Percentiles rank a stretch among this genome's conserved stretches.
These are phyloP conservation scores for Macquaria australasica DNA, from an alignment of 2,113 vertebrate species.

Conservation along the genomic window DNA sequence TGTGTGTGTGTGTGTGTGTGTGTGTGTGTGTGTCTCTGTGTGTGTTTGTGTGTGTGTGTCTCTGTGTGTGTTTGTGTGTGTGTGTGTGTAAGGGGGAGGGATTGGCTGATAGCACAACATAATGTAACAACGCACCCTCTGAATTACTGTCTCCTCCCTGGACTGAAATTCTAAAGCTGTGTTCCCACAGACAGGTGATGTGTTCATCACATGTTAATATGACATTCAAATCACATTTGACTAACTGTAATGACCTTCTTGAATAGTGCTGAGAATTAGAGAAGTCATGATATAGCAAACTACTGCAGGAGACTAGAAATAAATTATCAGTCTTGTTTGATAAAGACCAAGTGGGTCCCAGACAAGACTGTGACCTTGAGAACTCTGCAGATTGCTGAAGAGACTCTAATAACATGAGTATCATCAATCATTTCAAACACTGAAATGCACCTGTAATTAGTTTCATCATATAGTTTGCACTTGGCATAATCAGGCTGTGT, in stretches of 20 bases:
- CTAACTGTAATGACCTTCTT: neutral
- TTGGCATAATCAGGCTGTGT: neutral
- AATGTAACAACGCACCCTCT: neutral
- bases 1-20: conserved; percentile 7
- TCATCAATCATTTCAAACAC: neutral
- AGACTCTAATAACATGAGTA: neutral
- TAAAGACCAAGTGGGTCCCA: neutral
- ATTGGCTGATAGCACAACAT: neutral
- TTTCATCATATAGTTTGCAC: neutral
- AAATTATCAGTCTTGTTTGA: neutral
- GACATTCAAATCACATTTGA: neutral
- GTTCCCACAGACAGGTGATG: neutral
- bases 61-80: neutral
- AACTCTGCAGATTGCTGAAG: neutral
- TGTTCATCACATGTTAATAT: neutral
- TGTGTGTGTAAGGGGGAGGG: neutral
- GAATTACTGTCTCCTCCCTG: neutral
- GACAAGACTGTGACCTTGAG: neutral
- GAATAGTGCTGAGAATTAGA: neutral
- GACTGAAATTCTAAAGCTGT: neutral
- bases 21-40: conserved; percentile 4
- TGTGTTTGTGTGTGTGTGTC: conserved; percentile 12
- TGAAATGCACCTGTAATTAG: neutral
- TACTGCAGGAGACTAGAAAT: too few relatives aligned
- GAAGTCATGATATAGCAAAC: neutral